These are phyloP conservation scores for Clusia tigrina DNA, from an alignment of 2,888 invertebrate species.

Conservation along the genomic window DNA sequence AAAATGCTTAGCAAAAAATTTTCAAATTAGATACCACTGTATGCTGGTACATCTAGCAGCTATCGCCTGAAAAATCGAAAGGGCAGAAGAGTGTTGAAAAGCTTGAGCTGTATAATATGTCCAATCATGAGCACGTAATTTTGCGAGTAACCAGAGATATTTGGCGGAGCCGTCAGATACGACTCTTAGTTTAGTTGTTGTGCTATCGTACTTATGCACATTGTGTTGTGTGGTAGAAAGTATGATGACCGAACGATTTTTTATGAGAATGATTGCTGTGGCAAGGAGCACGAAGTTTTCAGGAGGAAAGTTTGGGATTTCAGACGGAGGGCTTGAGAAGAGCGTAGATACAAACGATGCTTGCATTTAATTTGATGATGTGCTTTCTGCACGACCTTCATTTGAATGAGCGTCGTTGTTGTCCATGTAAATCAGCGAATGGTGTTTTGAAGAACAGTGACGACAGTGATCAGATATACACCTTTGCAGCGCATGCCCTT, in stretches of 20 bases:
- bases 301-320: slow-evolving; percentile 1
- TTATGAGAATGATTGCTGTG: slow-evolving; percentile 22
- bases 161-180: slow-evolving; percentile 30
- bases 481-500: slow-evolving; percentile 15
- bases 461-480: background rate
- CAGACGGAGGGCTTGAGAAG: slow-evolving; percentile 6
- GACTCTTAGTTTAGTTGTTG: slow-evolving; percentile 28
- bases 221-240: slow-evolving; percentile 34
- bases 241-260: slow-evolving; percentile 12
- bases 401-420: background rate
- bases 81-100: background rate
- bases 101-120: background rate
- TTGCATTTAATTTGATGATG: background rate
- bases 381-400: background rate
- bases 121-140: slow-evolving; percentile 14
- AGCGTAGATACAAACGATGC: background rate
- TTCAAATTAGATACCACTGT: too few species aligned
- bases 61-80: too few species aligned
- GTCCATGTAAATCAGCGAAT: background rate
- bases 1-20: slow-evolving; percentile 8
- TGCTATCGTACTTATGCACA: slow-evolving; percentile 25
- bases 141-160: slow-evolving; percentile 21
- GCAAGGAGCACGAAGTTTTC: slow-evolving; percentile 21
- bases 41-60: background rate
- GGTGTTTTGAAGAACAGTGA: background rate